Evolutionary conservation across 2,797 vertebrate species (phyloP).

Genomic region (Choloepus didactylus): DNA sequence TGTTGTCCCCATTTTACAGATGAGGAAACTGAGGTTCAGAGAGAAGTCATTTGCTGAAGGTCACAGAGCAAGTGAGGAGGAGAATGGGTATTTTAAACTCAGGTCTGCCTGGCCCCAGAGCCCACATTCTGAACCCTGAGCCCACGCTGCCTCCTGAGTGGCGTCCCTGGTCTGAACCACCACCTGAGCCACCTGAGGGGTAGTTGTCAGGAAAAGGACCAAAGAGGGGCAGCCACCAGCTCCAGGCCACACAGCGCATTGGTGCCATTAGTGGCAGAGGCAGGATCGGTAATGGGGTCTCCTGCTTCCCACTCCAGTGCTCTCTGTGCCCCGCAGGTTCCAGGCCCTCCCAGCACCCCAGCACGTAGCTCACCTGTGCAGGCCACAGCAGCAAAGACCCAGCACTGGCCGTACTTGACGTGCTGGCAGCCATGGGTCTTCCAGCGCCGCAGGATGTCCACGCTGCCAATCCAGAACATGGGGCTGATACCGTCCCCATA

Average conservation of each 20-base stretch:
- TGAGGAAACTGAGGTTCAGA: neutral
- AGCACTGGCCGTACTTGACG: slow-evolving; percentile 97
- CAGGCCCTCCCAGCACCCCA: fast-evolving
- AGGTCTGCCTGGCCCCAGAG: neutral
- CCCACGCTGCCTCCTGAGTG: too few relatives aligned
- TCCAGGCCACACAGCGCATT: neutral
- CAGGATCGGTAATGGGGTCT: neutral
- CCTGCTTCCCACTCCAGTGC: too few relatives aligned
- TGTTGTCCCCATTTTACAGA: neutral
- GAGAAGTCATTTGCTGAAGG: neutral
- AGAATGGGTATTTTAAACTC: neutral
- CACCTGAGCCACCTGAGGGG: fast-evolving
- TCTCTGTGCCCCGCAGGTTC: neutral
- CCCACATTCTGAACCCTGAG: neutral
- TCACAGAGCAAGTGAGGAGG: neutral
- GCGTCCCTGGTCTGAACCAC: neutral
- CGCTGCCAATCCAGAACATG: slow-evolving; percentile 94
- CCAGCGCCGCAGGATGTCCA: slow-evolving; percentile 95
- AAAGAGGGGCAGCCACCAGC: neutral
- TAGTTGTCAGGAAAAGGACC: neutral
- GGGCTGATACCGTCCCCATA: slow-evolving; percentile 94
- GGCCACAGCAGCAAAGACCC: slow-evolving; percentile 97
- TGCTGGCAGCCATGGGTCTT: slow-evolving; percentile 90
- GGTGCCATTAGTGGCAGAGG: neutral
- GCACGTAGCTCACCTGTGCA: slow-evolving; percentile 91